Base-by-base conservation (phyloP, 2,797 vertebrate species). In the Oreochromis mossambicus region DNA sequence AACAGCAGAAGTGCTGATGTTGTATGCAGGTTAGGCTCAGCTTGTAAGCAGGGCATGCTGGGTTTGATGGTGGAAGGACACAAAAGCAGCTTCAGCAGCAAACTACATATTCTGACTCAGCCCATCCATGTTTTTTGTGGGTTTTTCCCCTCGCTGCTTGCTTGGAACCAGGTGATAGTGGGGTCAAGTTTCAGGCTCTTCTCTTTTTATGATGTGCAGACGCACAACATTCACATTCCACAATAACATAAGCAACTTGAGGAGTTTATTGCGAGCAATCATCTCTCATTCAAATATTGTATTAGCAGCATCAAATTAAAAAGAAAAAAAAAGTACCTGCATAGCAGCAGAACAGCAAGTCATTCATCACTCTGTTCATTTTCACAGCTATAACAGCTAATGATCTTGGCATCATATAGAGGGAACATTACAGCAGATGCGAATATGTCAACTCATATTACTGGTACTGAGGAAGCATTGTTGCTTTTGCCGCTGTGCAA, bases 31-130 rank as follows among this genome's bases (percentile, higher is more conserved):
- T 87, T 77, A 77, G 48, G 82, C 78, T 90, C 83, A 77, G 86
- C 87, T 81, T 86, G 89, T 80, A 68, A 50, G 73, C 73, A 15
- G 70, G 76, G 34, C 56, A 73, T 78, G 79, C 34, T 58, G 77
- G 83, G 81, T 48, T 3, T 38, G 55, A 70, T 41, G 86, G 86
- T 66, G 70, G 77, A 84, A 36, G 81, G 87, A 80, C 83, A 92
- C 88, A 91, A 88, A 13, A 75, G 91, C 88, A 87, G 78, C 88
- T 93, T 91, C 88, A 88, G 90, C 89, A 92, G 73, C 82, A 79
- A 87, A 83, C 73, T 38, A 41, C 82, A 70, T 70, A 52, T 48
- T 93, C 87, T 93, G 91, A 91, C 91, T 93, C 92, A 87, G 91
- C 89, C 86, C 76, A 75, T 90, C 87, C 77, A 3, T 56, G 79